Evolutionary conservation across 2,888 invertebrate genomes (phyloP).

Genomic region (Dicyrtoma fusca): DNA sequence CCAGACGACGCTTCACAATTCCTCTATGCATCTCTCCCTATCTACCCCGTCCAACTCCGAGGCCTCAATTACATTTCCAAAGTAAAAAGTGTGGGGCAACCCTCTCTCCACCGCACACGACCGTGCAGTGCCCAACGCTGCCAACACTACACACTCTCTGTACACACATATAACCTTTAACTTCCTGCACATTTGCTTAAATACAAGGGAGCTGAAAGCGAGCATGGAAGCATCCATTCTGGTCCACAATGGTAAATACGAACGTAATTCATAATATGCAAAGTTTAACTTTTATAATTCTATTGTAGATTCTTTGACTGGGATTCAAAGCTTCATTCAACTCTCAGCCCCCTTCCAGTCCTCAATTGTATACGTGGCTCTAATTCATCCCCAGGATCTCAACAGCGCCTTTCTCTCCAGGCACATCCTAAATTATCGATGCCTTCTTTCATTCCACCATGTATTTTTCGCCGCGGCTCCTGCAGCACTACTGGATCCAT

Average conservation of each 20-base stretch:
- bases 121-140: no score
- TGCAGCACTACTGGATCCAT: not conserved
- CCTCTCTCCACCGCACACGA: no score
- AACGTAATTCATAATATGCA: constrained; percentile 5
- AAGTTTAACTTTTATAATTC: constrained; percentile 12
- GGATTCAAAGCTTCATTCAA: not conserved
- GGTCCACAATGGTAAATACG: not conserved
- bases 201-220: not conserved
- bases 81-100: no score
- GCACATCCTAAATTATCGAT: not conserved
- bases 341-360: not conserved
- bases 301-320: not conserved
- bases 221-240: not conserved
- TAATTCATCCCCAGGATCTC: constrained; percentile 5
- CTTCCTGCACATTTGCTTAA: constrained; percentile 3
- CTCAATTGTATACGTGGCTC: constrained; percentile 5
- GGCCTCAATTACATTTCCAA: no score
- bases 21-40: no score
- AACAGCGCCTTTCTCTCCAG: constrained; percentile 1
- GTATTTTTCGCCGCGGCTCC: not conserved
- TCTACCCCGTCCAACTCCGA: no score
- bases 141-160: no score
- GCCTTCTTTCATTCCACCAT: not conserved
- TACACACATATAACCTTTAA: constrained; percentile 2
- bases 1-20: no score